Evolutionary conservation across 1,140 invertebrate species (phyloP).

Genomic region (Zaprionus inermis): DNA sequence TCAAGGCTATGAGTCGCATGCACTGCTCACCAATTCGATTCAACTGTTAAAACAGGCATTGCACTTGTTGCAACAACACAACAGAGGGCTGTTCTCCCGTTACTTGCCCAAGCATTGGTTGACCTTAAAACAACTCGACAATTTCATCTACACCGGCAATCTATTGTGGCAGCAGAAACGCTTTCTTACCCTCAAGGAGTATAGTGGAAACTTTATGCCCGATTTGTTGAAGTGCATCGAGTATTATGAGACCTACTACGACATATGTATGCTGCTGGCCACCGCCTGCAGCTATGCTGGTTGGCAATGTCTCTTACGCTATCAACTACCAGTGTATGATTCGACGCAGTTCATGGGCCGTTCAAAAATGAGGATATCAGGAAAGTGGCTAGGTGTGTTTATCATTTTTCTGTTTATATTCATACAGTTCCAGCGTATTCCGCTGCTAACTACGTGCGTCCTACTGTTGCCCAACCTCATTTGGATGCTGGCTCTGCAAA

Average conservation of each 20-base stretch:
- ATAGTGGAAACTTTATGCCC: slow-evolving; percentile 46
- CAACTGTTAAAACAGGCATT: slow-evolving; percentile 90
- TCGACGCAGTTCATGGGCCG: neutral
- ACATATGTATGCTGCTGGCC: slow-evolving; percentile 86
- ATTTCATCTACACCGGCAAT: slow-evolving; percentile 13
- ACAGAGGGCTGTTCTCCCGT: slow-evolving; percentile 35
- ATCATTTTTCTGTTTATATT: slow-evolving; percentile 13
- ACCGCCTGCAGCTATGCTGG: slow-evolving; percentile 87
- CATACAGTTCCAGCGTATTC: slow-evolving; percentile 41
- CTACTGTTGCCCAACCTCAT: slow-evolving; percentile 41
- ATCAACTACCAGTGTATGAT: neutral
- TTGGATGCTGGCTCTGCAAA: slow-evolving; percentile 24
- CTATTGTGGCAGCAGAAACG: slow-evolving; percentile 42
- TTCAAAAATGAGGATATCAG: neutral
- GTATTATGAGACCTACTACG: slow-evolving; percentile 92
- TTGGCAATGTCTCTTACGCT: slow-evolving; percentile 85
- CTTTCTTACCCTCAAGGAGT: slow-evolving; percentile 42
- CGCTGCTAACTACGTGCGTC: slow-evolving; percentile 10
- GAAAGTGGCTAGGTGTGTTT: neutral
- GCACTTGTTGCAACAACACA: slow-evolving; percentile 61
- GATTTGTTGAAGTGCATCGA: slow-evolving; percentile 86
- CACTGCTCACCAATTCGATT: slow-evolving; percentile 88
- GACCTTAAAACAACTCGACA: slow-evolving; percentile 32
- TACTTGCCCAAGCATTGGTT: slow-evolving; percentile 41
- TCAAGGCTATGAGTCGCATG: slow-evolving; percentile 86